Evolutionary conservation across 1,140 invertebrate genomes (phyloP), one percentile per base, ranked within the genome.

Genomic region (Thrips palmi): DNA sequence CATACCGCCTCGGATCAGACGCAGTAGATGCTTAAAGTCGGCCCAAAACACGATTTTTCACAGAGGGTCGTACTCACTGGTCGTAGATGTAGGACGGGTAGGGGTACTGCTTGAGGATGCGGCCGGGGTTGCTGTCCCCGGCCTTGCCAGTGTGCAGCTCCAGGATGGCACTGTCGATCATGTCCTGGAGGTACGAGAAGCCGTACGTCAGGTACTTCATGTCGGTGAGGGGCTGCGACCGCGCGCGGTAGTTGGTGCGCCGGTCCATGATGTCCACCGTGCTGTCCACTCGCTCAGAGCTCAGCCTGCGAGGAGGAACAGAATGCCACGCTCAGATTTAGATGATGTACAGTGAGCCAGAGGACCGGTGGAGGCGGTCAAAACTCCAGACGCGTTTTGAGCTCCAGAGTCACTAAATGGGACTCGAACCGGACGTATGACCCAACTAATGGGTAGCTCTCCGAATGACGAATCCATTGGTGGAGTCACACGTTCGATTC

Each of bases 71-170:
- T 20, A 52, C 58, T 54, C 51, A 69, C 65, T 61, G 53, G 48
- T 73, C 70, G 46, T 57, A 52, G 28, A 68, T 61, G 43, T 67
- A 65, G 45, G 70, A 74, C 1, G 70, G 69, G 51, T 66, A 71
- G 1, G 71, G 71, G 47, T 69, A 66, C 49, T 72, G 68, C 33
- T 66, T 59, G 5, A 66, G 35, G 21, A 54, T 53, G 10, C 56
- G 51, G 10, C 54, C 59, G 7, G 54, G 39, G 29, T 25, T 53
- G 14, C 33, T 43, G n/a, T 19, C 12, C 11, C 10, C 21, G 3
- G 47, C 18, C 32, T 48, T 36, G 15, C 56, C 58, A 6, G 65
- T 65, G 4, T 66, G 58, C 10, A 56, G 46, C 37, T 52, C 44
- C 34, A 74, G 70, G 6, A 73, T 60, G 17, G 58, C 57, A 33